Conservation (phyloP, 2,797 vertebrate species). For the Pipistrellus kuhlii region DNA sequence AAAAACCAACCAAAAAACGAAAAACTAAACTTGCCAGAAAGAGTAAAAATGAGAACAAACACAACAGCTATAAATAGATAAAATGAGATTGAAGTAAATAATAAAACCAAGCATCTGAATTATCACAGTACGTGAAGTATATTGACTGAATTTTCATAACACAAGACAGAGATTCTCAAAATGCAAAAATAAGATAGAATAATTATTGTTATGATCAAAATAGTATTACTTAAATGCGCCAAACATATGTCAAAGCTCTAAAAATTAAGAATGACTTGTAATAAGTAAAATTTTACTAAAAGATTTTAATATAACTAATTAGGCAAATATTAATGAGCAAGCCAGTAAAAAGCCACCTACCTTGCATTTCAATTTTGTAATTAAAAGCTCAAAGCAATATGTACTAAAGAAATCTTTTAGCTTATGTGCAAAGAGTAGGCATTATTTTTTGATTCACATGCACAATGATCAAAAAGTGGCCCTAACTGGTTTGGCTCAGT, state of each 20-base stretch:
- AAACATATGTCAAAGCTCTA: neutral
- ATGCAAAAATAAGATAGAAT: conserved; percentile 18
- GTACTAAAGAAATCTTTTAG: conserved; percentile 34
- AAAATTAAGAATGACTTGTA: neutral
- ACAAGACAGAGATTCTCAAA: conserved; percentile 13
- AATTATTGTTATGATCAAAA: neutral
- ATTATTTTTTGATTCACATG: conserved; percentile 33
- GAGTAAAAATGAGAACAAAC: neutral
- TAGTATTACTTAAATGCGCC: neutral
- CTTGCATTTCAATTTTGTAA: conserved; percentile 48
- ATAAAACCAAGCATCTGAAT: neutral
- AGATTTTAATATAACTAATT: conserved; percentile 41
- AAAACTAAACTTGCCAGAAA: neutral
- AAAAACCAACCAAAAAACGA: too few relatives aligned
- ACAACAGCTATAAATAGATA: neutral
- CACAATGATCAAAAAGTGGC: conserved; percentile 42
- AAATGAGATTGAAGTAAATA: conserved; percentile 33
- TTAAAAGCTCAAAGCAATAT: conserved; percentile 43
- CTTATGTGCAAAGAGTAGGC: neutral
- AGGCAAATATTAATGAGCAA: conserved; percentile 53
- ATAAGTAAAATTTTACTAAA: neutral
- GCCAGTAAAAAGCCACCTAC: conserved; percentile 16
- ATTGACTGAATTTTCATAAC: neutral
- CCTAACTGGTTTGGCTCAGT: too few relatives aligned
- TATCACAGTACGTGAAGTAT: neutral